Conservation (phyloP, 2,113 vertebrate genomes). For the Mormoops blainvillei region DNA sequence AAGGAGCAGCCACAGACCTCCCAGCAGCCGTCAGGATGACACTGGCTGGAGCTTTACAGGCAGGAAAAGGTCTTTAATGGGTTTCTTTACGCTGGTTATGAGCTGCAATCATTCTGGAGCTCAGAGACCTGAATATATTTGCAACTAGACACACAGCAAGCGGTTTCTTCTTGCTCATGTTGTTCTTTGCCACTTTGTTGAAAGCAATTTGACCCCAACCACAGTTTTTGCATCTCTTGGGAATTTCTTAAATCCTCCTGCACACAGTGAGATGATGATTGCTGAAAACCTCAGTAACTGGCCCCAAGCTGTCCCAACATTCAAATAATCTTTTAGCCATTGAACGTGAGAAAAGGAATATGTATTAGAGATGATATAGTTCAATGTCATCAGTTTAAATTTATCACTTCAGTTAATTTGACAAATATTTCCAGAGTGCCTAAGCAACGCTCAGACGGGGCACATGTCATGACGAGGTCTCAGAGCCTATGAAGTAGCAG, state of each 20-base stretch:
- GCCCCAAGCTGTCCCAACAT: neutral
- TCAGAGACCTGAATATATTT: neutral
- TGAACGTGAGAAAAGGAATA: neutral
- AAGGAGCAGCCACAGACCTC: fast-evolving
- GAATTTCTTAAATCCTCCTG: neutral
- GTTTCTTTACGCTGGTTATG: neutral
- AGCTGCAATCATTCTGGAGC: neutral
- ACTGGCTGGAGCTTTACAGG: fast-evolving
- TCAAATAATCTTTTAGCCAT: neutral
- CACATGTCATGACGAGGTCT: neutral
- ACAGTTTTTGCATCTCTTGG: neutral
- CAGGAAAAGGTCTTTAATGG: conserved; percentile 4
- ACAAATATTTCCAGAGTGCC: neutral
- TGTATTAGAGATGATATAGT: neutral
- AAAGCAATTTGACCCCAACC: fast-evolving
- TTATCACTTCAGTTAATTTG: neutral
- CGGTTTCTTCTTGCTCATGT: neutral
- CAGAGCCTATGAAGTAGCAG: neutral
- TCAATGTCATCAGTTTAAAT: neutral
- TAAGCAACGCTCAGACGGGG: no score
- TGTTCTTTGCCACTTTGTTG: neutral
- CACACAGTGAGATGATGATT: fast-evolving
- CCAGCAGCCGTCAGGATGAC: neutral
- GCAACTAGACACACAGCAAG: fast-evolving
- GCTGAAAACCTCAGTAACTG: neutral